Conservation (phyloP, 2,797 vertebrate species). For the Sebastes baramenuke region DNA sequence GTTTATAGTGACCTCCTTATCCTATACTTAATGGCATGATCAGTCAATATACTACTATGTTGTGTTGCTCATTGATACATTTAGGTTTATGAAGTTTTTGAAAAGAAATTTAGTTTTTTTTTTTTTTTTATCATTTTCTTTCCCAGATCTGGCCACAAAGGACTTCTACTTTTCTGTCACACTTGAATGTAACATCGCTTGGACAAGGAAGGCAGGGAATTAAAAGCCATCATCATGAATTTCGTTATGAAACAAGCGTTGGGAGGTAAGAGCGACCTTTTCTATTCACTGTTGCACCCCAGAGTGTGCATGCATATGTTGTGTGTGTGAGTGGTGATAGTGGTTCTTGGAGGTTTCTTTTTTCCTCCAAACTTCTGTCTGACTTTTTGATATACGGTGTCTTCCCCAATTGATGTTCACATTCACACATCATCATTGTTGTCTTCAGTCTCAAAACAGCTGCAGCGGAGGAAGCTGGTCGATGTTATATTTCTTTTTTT, state of each 20-base stretch:
- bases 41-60: background rate
- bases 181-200: conserved; percentile 86
- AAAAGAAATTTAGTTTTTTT: no score
- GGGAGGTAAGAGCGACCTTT: conserved; percentile 86
- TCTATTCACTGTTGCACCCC: background rate
- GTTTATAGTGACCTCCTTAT: background rate
- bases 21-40: background rate
- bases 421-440: background rate
- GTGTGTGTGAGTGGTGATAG: background rate
- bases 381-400: background rate
- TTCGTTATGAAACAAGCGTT: conserved; percentile 97
- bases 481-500: background rate
- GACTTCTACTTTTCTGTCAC: conserved; percentile 58
- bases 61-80: background rate
- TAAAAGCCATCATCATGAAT: conserved; percentile 91
- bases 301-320: background rate
- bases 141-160: conserved; percentile 69
- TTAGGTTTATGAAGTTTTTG: background rate
- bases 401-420: background rate
- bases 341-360: background rate
- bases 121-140: background rate
- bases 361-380: background rate
- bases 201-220: conserved; percentile 80
- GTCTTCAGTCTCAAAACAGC: background rate
- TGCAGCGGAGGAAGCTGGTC: background rate